These are phyloP conservation scores for Xiphorhynchus elegans DNA, from an alignment of 2,113 vertebrate species.

Conservation along the genomic window DNA sequence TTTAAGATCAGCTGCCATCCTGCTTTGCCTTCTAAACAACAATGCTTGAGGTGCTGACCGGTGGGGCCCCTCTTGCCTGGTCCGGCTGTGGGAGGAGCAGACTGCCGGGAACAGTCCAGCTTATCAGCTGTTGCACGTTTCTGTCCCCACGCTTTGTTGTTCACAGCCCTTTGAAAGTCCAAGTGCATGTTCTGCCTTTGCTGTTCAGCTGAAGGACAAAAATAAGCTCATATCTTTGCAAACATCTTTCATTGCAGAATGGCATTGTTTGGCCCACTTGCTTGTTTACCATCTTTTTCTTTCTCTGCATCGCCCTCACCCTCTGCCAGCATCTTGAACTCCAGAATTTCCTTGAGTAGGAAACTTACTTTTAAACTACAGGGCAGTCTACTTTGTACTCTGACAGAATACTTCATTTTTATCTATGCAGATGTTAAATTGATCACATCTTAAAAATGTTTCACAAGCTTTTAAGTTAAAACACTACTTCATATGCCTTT, in stretches of 20 bases:
- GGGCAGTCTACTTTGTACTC: background rate
- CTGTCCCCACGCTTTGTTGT: background rate
- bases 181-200: background rate
- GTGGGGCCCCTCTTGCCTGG: background rate
- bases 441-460: background rate
- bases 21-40: background rate
- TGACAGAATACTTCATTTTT: background rate
- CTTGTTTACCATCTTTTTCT: background rate
- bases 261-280: background rate
- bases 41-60: background rate
- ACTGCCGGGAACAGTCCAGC: background rate
- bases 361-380: background rate
- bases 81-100: rapidly evolving
- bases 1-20: background rate
- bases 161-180: background rate
- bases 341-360: background rate
- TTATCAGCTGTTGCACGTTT: background rate
- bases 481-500: background rate
- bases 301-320: background rate
- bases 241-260: background rate
- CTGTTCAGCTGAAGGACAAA: background rate
- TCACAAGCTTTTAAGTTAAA: background rate
- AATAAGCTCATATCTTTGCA: background rate
- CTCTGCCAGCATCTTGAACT: background rate
- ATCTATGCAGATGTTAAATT: background rate